Evolutionary conservation across 2,888 invertebrate genomes (phyloP).

Genomic region (Amphiduros pacificus): DNA sequence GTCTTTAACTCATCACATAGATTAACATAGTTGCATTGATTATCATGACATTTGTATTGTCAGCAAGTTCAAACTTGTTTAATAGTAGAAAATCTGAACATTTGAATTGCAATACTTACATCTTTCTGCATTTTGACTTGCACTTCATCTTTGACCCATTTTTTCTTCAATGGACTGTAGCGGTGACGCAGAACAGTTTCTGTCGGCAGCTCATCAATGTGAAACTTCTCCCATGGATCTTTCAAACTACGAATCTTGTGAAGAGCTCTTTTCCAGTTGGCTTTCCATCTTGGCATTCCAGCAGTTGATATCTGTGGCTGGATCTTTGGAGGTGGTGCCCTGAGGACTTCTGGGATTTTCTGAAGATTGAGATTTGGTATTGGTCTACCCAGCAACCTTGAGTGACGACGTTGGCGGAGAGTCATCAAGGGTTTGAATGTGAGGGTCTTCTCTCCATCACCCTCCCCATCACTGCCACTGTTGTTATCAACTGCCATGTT

Average conservation of each 20-base stretch:
- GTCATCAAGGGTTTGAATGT: slow-evolving; percentile 13
- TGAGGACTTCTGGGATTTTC: background rate
- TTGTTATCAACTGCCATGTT: background rate
- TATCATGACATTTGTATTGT: no score
- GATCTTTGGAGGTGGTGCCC: background rate
- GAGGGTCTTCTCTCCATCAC: background rate
- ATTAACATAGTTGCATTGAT: no score
- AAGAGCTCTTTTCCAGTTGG: slow-evolving; percentile 30
- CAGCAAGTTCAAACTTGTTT: no score
- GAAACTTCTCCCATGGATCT: slow-evolving; percentile 64
- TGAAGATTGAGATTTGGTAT: background rate
- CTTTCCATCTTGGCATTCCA: no score
- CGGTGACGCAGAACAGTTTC: slow-evolving; percentile 62
- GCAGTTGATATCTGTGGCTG: no score
- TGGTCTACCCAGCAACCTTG: slow-evolving; percentile 2
- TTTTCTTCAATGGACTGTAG: slow-evolving; percentile 63
- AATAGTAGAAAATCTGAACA: background rate
- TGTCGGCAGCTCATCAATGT: slow-evolving; percentile 59
- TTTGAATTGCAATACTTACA: slow-evolving; percentile 35
- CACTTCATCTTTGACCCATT: slow-evolving; percentile 63
- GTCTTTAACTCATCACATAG: no score
- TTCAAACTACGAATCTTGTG: slow-evolving; percentile 33
- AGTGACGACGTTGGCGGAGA: slow-evolving; percentile 8
- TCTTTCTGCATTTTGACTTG: slow-evolving; percentile 62
- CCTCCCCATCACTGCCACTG: background rate